Evolutionary conservation across 2,797 vertebrate species (phyloP).

Genomic region (Diplodus sargus): DNA sequence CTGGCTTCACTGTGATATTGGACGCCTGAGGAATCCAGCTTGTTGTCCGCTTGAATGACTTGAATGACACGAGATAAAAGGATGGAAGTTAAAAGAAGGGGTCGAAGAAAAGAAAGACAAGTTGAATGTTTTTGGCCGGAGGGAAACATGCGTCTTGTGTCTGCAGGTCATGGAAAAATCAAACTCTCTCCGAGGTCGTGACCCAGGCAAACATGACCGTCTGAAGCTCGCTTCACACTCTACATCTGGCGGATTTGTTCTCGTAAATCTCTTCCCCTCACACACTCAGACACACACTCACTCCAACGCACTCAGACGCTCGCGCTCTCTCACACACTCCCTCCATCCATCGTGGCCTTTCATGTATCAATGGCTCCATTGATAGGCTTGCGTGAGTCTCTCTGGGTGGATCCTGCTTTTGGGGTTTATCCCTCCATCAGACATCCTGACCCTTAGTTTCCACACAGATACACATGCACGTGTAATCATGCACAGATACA

Average conservation of each 20-base stretch:
- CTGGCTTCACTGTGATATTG: background rate
- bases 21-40: background rate
- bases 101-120: background rate
- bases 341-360: constrained; percentile 50
- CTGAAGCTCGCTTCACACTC: constrained; percentile 60
- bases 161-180: constrained; percentile 49
- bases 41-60: background rate
- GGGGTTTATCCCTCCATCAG: constrained; percentile 28
- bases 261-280: constrained; percentile 57
- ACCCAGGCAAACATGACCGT: constrained; percentile 55
- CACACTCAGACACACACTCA: constrained; percentile 62
- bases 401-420: constrained; percentile 63
- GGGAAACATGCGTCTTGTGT: constrained; percentile 16
- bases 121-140: constrained; percentile 2
- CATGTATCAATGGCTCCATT: constrained; percentile 78
- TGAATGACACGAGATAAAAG: background rate
- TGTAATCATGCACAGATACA: background rate
- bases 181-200: constrained; percentile 43
- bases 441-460: constrained; percentile 40
- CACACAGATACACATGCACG: constrained; percentile 4
- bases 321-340: constrained; percentile 46
- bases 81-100: background rate
- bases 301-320: constrained; percentile 41
- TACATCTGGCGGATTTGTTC: constrained; percentile 64
- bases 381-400: constrained; percentile 63